A percentile compares a stretch with the other conserved stretches of the same genome.
Conservation (phyloP, 2,797 vertebrate genomes). For the Spatula clypeata region DNA sequence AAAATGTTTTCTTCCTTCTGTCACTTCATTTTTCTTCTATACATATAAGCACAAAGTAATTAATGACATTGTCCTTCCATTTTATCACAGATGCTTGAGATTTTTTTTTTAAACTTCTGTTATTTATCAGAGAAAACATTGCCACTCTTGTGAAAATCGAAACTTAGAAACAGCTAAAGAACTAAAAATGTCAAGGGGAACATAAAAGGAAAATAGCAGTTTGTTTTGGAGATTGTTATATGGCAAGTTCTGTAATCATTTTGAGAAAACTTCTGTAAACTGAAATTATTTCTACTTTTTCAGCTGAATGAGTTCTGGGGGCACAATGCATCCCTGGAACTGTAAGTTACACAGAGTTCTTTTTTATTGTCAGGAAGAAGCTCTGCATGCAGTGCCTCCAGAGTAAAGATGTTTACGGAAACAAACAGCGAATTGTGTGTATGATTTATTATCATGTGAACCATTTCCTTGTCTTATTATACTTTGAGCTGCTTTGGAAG, state of each 20-base stretch:
- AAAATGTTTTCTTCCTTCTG: not conserved
- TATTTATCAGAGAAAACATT: slow-evolving; percentile 45
- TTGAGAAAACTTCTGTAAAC: slow-evolving; percentile 70
- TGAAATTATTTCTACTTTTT: slow-evolving; percentile 64
- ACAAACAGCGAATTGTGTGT: slow-evolving; percentile 54
- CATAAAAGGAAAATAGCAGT: slow-evolving; percentile 63
- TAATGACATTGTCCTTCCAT: not conserved
- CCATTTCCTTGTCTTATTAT: slow-evolving; percentile 75
- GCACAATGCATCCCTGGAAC: slow-evolving; percentile 73
- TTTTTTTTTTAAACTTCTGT: not conserved
- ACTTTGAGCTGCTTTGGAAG: slow-evolving; percentile 78
- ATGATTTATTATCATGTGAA: slow-evolving; percentile 80
- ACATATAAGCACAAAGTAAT: not conserved
- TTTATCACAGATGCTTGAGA: not conserved
- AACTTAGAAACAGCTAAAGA: slow-evolving; percentile 7
- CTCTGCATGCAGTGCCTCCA: slow-evolving; percentile 33
- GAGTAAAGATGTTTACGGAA: slow-evolving; percentile 59
- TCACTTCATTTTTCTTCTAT: not conserved
- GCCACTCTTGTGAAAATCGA: slow-evolving; percentile 2
- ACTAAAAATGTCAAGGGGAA: slow-evolving; percentile 60
- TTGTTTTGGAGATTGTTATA: slow-evolving; percentile 60
- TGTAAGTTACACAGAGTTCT: slow-evolving; percentile 66
- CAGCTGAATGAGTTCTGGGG: slow-evolving; percentile 59
- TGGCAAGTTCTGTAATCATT: slow-evolving; percentile 61
- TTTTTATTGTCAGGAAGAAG: slow-evolving; percentile 54